Percentiles rank a stretch among this genome's conserved stretches.
Conservation (phyloP, 2,797 vertebrate species). For the Myotis daubentonii region DNA sequence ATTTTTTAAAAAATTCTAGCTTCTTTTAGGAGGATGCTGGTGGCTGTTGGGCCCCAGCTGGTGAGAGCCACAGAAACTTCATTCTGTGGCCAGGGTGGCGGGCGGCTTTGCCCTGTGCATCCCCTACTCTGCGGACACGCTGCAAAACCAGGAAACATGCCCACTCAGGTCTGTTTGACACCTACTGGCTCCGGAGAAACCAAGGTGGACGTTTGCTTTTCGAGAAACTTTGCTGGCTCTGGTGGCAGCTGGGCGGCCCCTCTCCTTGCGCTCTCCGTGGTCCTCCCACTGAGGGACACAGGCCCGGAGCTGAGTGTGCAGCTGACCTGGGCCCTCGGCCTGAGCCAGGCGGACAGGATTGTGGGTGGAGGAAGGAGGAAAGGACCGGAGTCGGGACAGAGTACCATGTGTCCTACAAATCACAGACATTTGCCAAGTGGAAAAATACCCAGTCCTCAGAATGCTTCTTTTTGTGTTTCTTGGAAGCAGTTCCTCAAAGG, state of each 20-base stretch:
- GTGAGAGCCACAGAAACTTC: not conserved
- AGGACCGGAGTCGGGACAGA: not conserved
- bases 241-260: no score
- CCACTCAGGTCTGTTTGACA: not conserved
- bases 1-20: not conserved
- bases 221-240: not conserved
- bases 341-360: not conserved
- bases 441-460: conserved; percentile 40
- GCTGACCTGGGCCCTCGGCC: not conserved
- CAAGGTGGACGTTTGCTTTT: not conserved
- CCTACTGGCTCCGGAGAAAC: not conserved
- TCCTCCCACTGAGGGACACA: not conserved
- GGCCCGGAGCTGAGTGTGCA: not conserved
- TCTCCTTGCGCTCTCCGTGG: not conserved
- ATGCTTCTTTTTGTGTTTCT: conserved; percentile 41
- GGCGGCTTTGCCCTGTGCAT: not conserved
- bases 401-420: not conserved
- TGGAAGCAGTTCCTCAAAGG: conserved; percentile 24
- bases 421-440: conserved; percentile 22
- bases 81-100: rapidly evolving
- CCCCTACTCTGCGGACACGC: not conserved
- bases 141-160: not conserved
- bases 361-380: conserved; percentile 21
- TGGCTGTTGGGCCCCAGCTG: not conserved
- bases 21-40: not conserved